A percentile compares a stretch with the other conserved stretches of the same genome.
Conservation (phyloP, 2,113 vertebrate species). For the Mesoclemmys tuberculata region DNA sequence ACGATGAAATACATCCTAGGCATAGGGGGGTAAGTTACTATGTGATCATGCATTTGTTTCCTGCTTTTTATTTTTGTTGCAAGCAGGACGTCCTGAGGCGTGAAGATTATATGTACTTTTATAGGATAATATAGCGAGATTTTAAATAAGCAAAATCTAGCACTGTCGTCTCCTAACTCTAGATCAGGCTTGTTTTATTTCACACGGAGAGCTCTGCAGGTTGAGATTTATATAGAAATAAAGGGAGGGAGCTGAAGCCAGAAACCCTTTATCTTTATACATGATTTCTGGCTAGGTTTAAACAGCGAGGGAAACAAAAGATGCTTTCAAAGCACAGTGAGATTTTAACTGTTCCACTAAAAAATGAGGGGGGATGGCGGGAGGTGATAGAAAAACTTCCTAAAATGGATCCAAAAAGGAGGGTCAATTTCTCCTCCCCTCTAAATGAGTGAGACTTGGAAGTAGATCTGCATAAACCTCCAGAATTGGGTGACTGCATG, state of each 20-base stretch:
- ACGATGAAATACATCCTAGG: constrained; percentile 91
- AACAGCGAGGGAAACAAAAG: fast-evolving
- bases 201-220: fast-evolving
- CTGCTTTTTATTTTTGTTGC: background rate
- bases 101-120: fast-evolving
- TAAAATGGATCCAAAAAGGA: fast-evolving
- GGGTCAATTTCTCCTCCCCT: fast-evolving
- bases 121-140: fast-evolving
- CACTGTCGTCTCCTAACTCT: too few relatives aligned
- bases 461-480: fast-evolving
- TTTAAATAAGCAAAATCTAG: background rate
- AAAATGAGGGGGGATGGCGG: background rate
- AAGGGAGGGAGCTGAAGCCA: background rate
- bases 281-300: background rate
- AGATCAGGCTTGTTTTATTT: fast-evolving
- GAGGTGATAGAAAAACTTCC: fast-evolving
- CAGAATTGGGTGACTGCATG: fast-evolving
- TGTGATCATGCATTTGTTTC: fast-evolving
- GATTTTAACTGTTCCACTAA: background rate
- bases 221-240: fast-evolving
- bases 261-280: too few relatives aligned
- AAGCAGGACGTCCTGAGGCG: fast-evolving
- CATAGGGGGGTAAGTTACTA: constrained; percentile 90
- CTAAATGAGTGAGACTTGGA: fast-evolving
- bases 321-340: fast-evolving